phyloP scores from a whole-genome alignment of 2,888 invertebrate genomes.

The Orchesellides sinensis region DNA sequence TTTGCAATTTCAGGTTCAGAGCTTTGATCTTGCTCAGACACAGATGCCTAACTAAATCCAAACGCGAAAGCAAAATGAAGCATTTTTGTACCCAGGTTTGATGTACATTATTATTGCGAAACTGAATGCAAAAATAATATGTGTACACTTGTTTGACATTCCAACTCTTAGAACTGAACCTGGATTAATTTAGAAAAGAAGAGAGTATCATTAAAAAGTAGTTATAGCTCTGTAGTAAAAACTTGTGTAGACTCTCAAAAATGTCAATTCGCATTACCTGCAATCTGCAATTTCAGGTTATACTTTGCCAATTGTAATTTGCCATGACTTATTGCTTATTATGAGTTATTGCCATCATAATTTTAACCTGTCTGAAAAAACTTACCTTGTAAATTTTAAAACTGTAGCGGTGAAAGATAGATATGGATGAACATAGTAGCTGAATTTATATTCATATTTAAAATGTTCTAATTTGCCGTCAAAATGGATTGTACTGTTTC shows the following conservation, averaged over 20 bases:
- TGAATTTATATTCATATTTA: too few relatives aligned
- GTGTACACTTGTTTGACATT: neutral
- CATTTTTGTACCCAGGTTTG: too few relatives aligned
- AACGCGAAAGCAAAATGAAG: too few relatives aligned
- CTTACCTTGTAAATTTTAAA: neutral
- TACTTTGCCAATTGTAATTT: conserved; percentile 19
- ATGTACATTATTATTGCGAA: conserved; percentile 31
- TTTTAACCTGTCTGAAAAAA: conserved; percentile 16
- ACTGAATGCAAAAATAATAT: conserved; percentile 8
- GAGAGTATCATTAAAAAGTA: neutral
- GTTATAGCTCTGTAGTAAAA: too few relatives aligned
- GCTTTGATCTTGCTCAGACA: too few relatives aligned
- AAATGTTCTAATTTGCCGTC: too few relatives aligned
- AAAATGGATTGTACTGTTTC: too few relatives aligned
- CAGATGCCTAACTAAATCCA: too few relatives aligned
- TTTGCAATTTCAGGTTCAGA: conserved; percentile 13
- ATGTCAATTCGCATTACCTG: too few relatives aligned
- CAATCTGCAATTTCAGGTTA: neutral
- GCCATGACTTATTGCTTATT: conserved; percentile 39
- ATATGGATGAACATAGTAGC: too few relatives aligned
- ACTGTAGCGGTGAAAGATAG: neutral
- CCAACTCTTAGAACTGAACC: neutral
- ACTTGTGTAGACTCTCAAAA: too few relatives aligned
- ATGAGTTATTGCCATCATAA: conserved; percentile 33
- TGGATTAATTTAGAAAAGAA: neutral